Percentiles rank a stretch among this genome's conserved stretches.
These are phyloP conservation scores for Danaus chrysippus DNA, from an alignment of 2,888 invertebrate species.

Conservation along the genomic window DNA sequence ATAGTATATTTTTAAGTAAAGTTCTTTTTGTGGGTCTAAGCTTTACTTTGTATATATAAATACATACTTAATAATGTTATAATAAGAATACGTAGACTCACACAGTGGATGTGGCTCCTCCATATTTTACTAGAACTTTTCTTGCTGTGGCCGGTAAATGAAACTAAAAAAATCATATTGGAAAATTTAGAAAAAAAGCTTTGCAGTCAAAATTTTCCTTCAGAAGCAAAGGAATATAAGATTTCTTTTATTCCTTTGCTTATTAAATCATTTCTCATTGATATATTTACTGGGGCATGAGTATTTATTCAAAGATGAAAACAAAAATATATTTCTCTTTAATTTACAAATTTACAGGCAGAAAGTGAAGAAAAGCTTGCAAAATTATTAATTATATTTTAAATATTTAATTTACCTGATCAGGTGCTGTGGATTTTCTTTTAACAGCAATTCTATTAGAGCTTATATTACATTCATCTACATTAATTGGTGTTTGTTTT, in stretches of 20 bases:
- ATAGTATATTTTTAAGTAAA: too few relatives aligned
- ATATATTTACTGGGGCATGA: too few relatives aligned
- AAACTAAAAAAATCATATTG: slow-evolving; percentile 35
- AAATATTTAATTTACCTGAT: slow-evolving; percentile 15
- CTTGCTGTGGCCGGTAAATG: slow-evolving; percentile 45
- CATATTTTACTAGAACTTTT: slow-evolving; percentile 48
- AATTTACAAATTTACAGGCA: too few relatives aligned
- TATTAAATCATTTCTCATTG: too few relatives aligned
- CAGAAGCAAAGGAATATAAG: too few relatives aligned
- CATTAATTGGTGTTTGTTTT: slow-evolving; percentile 9
- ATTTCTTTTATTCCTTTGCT: too few relatives aligned
- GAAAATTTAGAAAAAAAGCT: neutral
- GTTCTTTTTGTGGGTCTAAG: too few relatives aligned
- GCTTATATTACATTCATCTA: slow-evolving; percentile 12
- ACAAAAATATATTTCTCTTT: too few relatives aligned
- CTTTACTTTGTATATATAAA: too few relatives aligned
- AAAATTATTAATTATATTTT: neutral
- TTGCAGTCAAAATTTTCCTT: too few relatives aligned
- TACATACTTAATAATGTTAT: neutral
- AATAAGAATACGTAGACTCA: slow-evolving; percentile 6
- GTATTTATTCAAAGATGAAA: too few relatives aligned
- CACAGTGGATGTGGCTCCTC: slow-evolving; percentile 22
- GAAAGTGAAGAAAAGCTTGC: neutral
- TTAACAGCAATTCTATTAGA: slow-evolving; percentile 7
- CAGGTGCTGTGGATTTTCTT: slow-evolving; percentile 13